Evolutionary conservation across 2,888 invertebrate species (phyloP), one percentile per base, ranked within the genome.

Genomic region (Griposia aprilina): DNA sequence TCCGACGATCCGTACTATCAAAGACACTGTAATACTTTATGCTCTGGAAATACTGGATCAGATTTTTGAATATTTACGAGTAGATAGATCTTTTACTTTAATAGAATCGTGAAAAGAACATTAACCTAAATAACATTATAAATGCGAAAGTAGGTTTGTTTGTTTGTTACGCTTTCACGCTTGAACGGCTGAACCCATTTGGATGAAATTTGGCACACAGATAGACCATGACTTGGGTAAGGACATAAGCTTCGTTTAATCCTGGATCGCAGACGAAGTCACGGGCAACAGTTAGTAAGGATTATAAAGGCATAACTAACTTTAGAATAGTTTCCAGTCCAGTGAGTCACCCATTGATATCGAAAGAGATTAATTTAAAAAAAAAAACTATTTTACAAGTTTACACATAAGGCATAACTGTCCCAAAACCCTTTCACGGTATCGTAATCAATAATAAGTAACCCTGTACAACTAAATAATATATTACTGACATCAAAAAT

Each of bases 61-160:
- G 45, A 74, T 80, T 70, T 84, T 74, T 71, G 62, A 82, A 83
- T 84, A 82, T 82, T 78, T 83, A 84, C 67, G 74, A 84, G 73
- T 45, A 45, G 45, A 41, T 57, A 36, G 13, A 45, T 55, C 57
- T 50, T 57, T 77, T 73, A 78, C 50, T 73, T n/a, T 57, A 68
- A 74, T 57, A 20, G 41, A 59, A 63, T 48, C 36, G 57, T 65
- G 45, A 68, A 80, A 69, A 69, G 52, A 74, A 74, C 45, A n/a
- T 30, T 55, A 36, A 3, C 36, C 36, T 36, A 36, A 36, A 2
- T 36, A 36, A 36, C 5, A 36, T 36, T 36, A 36, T 36, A 36
- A 36, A 36, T 36, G 36, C 41, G 41, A 41, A 41, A 41, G 41
- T 41, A 41, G 5, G 41, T 41, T 41, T 41, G 41, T 41, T 41